Conservation (phyloP, 2,797 vertebrate species). For the Trachops cirrhosus region DNA sequence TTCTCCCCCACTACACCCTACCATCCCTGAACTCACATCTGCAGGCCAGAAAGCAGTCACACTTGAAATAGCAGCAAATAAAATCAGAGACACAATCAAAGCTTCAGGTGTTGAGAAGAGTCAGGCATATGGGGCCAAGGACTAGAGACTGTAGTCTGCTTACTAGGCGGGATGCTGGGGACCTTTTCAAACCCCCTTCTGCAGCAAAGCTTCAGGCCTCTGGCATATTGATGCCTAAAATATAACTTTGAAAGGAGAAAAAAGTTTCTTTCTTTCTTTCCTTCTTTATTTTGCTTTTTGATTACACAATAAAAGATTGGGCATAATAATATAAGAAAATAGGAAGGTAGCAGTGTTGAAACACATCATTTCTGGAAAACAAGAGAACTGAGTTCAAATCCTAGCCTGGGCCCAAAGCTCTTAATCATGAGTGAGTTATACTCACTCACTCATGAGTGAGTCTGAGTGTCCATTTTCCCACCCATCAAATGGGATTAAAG, state of each 20-base stretch:
- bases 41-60: not conserved
- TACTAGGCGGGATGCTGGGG: not conserved
- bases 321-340: not conserved
- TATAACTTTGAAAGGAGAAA: not conserved
- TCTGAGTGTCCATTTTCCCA: not conserved
- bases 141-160: not conserved
- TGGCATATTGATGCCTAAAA: not conserved
- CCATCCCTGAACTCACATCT: not conserved
- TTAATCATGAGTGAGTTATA: not conserved
- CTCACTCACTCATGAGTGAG: no score
- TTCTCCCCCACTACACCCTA: not conserved
- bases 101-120: not conserved
- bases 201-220: not conserved
- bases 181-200: not conserved
- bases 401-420: not conserved
- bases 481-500: not conserved
- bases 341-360: not conserved
- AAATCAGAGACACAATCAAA: conserved; percentile 37
- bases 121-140: not conserved
- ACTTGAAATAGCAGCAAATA: conserved; percentile 35
- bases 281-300: not conserved
- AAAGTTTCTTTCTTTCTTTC: not conserved
- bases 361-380: not conserved
- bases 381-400: not conserved
- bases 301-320: not conserved